Conservation (phyloP, 2,888 invertebrate species). For the Sepiola atlantica region DNA sequence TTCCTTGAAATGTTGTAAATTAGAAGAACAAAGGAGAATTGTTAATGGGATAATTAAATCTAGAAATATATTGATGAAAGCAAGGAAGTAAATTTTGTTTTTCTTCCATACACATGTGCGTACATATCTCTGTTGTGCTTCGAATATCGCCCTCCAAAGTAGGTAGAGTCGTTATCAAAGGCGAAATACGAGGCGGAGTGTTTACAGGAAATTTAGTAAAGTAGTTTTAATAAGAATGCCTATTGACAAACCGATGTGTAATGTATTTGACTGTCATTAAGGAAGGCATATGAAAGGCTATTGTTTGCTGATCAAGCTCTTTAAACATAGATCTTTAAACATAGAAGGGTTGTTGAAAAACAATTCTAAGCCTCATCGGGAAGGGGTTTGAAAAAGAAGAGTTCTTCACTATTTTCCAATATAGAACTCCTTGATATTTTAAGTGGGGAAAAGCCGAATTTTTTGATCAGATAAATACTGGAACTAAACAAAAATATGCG, state of each 20-base stretch:
- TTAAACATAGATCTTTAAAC: not conserved
- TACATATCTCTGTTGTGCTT: not conserved
- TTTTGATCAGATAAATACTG: no score
- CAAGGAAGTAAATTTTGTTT: not conserved
- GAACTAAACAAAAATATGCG: no score
- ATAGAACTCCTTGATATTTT: no score
- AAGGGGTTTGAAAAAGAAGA: no score
- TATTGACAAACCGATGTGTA: not conserved
- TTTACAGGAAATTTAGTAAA: slow-evolving; percentile 9
- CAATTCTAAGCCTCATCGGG: no score
- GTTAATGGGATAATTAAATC: slow-evolving; percentile 32
- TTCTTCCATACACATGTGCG: not conserved
- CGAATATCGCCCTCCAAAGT: not conserved
- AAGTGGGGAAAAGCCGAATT: no score
- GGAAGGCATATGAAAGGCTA: no score
- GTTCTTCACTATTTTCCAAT: no score
- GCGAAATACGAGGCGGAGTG: not conserved
- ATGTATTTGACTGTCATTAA: slow-evolving; percentile 6
- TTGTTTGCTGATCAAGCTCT: not conserved
- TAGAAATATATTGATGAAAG: not conserved
- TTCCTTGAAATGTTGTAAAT: not conserved
- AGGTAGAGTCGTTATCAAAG: not conserved
- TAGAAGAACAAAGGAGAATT: not conserved
- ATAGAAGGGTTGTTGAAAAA: no score
- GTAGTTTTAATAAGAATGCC: slow-evolving; percentile 4